Conservation (phyloP, 2,797 vertebrate species). For the Cryptoblepharus egeriae region DNA sequence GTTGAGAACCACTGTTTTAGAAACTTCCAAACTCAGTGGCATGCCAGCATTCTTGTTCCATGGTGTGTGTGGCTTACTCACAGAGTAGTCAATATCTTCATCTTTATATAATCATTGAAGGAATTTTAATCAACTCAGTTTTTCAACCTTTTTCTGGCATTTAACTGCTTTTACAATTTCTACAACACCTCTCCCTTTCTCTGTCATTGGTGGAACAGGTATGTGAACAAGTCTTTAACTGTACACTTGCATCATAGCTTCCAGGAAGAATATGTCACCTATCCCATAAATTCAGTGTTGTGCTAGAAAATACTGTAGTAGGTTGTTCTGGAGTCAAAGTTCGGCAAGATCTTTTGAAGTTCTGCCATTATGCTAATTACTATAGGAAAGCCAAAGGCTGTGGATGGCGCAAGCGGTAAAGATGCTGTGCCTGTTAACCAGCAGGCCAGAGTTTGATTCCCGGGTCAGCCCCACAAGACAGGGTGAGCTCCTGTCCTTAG, state of each 20-base stretch:
- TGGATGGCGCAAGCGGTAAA: no score
- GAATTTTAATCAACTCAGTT: slow-evolving; percentile 63
- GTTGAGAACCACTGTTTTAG: no score
- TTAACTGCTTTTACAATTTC: slow-evolving; percentile 51
- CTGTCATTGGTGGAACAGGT: slow-evolving; percentile 55
- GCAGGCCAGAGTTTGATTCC: no score
- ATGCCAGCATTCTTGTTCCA: slow-evolving; percentile 57
- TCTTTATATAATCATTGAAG: slow-evolving; percentile 44
- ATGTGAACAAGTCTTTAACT: slow-evolving; percentile 51
- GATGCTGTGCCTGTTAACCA: no score
- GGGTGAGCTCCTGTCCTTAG: no score
- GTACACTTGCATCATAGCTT: slow-evolving; percentile 48
- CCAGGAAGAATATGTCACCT: slow-evolving; percentile 16
- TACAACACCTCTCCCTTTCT: slow-evolving; percentile 38
- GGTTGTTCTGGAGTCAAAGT: not conserved
- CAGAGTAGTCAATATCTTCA: slow-evolving; percentile 52
- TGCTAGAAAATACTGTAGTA: slow-evolving; percentile 1
- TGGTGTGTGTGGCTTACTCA: slow-evolving; percentile 62
- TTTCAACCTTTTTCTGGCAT: slow-evolving; percentile 59
- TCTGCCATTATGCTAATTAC: not conserved
- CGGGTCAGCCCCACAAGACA: no score
- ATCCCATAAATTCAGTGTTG: not conserved
- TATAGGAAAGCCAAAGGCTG: not conserved
- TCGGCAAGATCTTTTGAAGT: slow-evolving; percentile 24
- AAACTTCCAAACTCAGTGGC: slow-evolving; percentile 62